Evolutionary conservation across 2,797 vertebrate genomes (phyloP).

Genomic region (Lacerta viridis): DNA sequence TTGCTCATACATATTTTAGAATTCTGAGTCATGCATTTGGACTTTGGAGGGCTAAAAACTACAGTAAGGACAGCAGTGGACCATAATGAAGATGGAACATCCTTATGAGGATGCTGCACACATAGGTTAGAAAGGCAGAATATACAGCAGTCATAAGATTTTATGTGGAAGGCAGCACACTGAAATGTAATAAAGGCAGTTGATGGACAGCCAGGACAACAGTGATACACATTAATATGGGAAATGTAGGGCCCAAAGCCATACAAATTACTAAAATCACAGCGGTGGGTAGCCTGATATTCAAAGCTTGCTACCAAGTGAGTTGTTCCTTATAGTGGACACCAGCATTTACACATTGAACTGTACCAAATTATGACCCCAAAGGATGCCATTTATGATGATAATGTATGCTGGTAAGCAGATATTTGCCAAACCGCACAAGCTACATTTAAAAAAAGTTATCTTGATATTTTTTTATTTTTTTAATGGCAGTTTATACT

Average conservation of each 20-base stretch:
- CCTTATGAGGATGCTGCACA: slow-evolving; percentile 58
- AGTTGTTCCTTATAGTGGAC: not conserved
- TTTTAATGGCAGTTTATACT: not conserved
- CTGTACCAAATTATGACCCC: not conserved
- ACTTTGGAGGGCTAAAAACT: slow-evolving; percentile 65
- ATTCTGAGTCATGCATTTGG: slow-evolving; percentile 58
- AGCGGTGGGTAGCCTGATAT: not conserved
- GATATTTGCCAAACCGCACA: not conserved
- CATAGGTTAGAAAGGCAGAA: slow-evolving; percentile 49
- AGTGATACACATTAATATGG: slow-evolving; percentile 7
- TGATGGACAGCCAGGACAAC: slow-evolving; percentile 13
- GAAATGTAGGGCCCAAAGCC: not conserved
- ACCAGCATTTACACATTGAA: not conserved
- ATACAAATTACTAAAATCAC: not conserved
- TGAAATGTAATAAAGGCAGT: slow-evolving; percentile 26
- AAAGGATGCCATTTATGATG: not conserved
- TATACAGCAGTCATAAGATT: slow-evolving; percentile 39
- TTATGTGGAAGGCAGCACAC: slow-evolving; percentile 12
- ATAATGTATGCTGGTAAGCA: not conserved
- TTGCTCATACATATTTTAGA: slow-evolving; percentile 62
- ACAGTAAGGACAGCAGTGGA: slow-evolving; percentile 38
- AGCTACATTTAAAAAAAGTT: not conserved
- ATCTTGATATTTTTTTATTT: too few species aligned
- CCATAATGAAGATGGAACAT: slow-evolving; percentile 72
- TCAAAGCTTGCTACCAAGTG: not conserved